Base-by-base conservation (phyloP, 2,113 vertebrate species). In the Myiopsitta monachus region DNA sequence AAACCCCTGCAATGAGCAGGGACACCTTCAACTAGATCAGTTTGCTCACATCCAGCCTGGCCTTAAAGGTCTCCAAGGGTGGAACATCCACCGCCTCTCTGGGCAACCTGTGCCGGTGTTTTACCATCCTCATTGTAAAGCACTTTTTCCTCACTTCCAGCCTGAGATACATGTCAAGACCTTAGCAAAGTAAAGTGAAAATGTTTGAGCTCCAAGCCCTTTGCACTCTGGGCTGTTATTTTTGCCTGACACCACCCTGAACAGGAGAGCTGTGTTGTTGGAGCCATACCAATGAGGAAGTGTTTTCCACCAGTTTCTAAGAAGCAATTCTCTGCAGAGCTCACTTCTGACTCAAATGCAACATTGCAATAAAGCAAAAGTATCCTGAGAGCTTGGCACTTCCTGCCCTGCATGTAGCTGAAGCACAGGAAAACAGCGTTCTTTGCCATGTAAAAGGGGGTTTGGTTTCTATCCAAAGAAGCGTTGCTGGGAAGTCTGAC, bases 401-500 rank as follows among this genome's bases (percentile, higher is more conserved):
- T 94, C 72, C 83, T 91, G 73, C 39, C 30, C 47, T 91, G 66
- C 43, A 3, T 51, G 69, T 38, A 72, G 80, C 76, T 81, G 59
- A 67, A 92, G 83, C 62, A 49, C 57, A 79, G 81, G 87, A 79
- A 94, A 63, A 36, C 87, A 46, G 33, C 24, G 16, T 69, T 91
- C 87, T 95, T 95, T 92, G 81, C 93, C 79, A 36, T 92, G 81
- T 61, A 38, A 95, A 83, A 79, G 76, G n/a, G 13, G 4, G 43
- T 73, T 95, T 95, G 92, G 69, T 82, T 94, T 90, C 83, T 78
- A 22, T 91, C 91, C 95, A 92, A 36, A 83, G 76, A 30, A 84
- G 66, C 51, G 17, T 93, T 94, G 67, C 88, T 94, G 87, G 78
- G 95, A 97, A 96, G 67, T 87, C 88, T 96, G 88, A 95, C 92